Evolutionary conservation across 2,888 invertebrate species (phyloP), one percentile per base, ranked within the genome.

Genomic region (Torymus aiolomorphi): DNA sequence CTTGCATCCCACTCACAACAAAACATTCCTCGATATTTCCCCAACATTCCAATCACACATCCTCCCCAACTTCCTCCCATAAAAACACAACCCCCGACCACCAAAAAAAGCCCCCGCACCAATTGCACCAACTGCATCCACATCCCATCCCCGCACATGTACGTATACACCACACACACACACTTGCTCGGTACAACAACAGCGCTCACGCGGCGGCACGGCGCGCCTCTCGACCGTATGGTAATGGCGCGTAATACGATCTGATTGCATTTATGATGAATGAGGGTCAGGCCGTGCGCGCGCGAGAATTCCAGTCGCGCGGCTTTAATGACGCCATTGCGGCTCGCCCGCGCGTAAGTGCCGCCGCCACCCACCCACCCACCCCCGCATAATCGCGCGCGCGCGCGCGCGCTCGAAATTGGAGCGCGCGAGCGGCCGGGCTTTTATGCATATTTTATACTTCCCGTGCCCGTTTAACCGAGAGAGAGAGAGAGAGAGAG

Each of bases 211-310:
- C 54, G 52, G 71, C 52, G 54, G 63, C 49, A 31, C n/a, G 42
- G 31, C 24, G 24, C 24, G 24, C 3, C 24, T 2, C 24, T 24
- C 24, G 24, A 3, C 31, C 31, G 84, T 84, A 87, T 86, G 86
- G 84, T 87, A 87, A 87, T 87, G 84, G 85, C 84, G 84, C 84
- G 86, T 87, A 87, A 87, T 87, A 85, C 86, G 86, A 87, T 87
- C 86, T 84, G 86, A 87, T 87, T 86, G 86, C 86, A 84, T 85
- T 86, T 85, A 86, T 85, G 87, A 87, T 85, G 86, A 85, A 85
- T 84, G 86, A 84, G 84, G 83, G 62, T 65, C 63, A 65, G 56
- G 61, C 11, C 57, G 63, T 24, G 80, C 85, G 84, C 84, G 85
- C 82, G 86, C 83, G 84, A 84, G 84, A 86, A 86, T 86, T 86